Conservation (phyloP, 2,888 invertebrate genomes). For the Andrena chrysosceles region DNA sequence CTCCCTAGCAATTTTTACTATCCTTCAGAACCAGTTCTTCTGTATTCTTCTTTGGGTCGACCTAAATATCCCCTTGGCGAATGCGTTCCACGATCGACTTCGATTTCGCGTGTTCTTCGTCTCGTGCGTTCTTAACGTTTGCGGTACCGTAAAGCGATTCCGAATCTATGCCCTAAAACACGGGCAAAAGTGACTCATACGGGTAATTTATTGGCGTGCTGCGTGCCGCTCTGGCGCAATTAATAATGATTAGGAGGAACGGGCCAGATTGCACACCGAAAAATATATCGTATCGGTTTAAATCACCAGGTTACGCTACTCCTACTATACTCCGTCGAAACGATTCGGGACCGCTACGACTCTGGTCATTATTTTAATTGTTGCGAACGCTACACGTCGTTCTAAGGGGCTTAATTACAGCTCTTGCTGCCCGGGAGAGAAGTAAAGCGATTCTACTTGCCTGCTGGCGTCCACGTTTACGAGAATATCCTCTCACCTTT, state of each 20-base stretch:
- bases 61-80: neutral
- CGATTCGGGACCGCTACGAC: conserved; percentile 61
- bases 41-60: neutral
- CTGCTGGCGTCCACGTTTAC: conserved; percentile 65
- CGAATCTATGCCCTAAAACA: conserved; percentile 14
- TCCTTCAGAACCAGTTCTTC: neutral
- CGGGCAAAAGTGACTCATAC: conserved; percentile 62
- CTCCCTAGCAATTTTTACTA: conserved; percentile 7
- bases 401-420: conserved; percentile 76
- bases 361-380: conserved; percentile 80
- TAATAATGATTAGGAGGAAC: conserved; percentile 74
- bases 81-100: conserved; percentile 13
- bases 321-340: conserved; percentile 62
- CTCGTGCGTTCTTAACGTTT: conserved; percentile 26
- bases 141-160: conserved; percentile 22
- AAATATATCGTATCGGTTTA: conserved; percentile 68
- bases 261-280: conserved; percentile 45
- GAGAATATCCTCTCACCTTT: conserved; percentile 65
- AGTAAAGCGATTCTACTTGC: conserved; percentile 72
- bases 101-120: conserved; percentile 24
- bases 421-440: conserved; percentile 61
- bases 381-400: conserved; percentile 71
- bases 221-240: conserved; percentile 66
- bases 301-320: conserved; percentile 70
- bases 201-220: conserved; percentile 73